Evolutionary conservation across 2,888 invertebrate species (phyloP), one percentile per base, ranked within the genome.

Genomic region (Beris chalybata): DNA sequence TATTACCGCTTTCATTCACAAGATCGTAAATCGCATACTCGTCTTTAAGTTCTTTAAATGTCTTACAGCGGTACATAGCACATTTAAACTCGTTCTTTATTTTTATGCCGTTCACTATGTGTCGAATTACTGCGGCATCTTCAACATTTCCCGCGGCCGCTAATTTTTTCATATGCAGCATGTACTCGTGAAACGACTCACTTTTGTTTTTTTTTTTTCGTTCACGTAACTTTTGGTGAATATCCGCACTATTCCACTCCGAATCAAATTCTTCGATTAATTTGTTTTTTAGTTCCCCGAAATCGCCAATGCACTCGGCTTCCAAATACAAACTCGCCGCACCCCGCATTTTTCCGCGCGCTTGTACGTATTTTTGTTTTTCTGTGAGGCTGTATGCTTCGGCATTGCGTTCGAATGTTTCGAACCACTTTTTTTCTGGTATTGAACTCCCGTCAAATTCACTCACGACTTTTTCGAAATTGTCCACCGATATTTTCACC

Each of bases 111-210:
- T 50, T 13, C 9, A 50, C 15, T 13, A 50, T 15, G 3, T 50
- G 44, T 9, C 44, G 44, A 9, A 44, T 12, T 44, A 44, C 44
- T n/a, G 44, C 44, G 11, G 44, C 44, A 9, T 44, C 44, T 44
- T 44, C n/a, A 44, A 44, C n/a, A n/a, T 44, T 44, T 44, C 44
- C 44, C n/a, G 44, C n/a, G 44, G n/a, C 9, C n/a, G 44, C 44
- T n/a, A 44, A 44, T n/a, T 44, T 3, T 44, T 44, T 44, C 44
- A 44, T 12, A 3, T n/a, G 9, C 44, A 44, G 44, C 44, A 44
- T 44, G 44, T 44, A 44, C 44, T 44, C 44, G n/a, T 44, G 44
- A 44, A 44, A 44, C 44, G 44, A 44, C 44, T 44, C 44, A 44
- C n/a, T 44, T 44, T 9, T 44, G 9, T 44, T 44, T n/a, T 44